Evolutionary conservation across 2,113 vertebrate genomes (phyloP).

Genomic region (Tragelaphus buxtoni): DNA sequence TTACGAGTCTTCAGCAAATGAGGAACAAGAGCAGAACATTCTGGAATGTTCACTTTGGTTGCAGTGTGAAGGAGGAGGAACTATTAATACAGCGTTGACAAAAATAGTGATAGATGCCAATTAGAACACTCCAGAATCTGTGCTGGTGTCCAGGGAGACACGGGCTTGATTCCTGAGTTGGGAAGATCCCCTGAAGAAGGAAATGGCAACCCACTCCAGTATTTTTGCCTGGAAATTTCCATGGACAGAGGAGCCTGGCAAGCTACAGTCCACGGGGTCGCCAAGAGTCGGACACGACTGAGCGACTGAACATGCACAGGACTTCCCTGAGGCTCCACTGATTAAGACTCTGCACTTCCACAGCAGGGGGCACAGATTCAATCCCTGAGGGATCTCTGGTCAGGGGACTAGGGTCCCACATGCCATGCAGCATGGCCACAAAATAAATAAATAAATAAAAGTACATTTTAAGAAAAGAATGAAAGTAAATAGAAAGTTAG

Average conservation of each 20-base stretch:
- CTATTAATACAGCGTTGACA: background rate
- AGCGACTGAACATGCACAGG: accelerated
- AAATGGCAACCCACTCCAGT: background rate
- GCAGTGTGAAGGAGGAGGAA: background rate
- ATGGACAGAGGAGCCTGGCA: background rate
- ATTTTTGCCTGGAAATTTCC: background rate
- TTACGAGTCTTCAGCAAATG: background rate
- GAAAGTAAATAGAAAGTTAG: background rate
- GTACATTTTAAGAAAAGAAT: background rate
- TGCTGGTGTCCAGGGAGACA: background rate
- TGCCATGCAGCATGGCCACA: background rate
- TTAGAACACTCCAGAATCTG: background rate
- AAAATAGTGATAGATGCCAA: background rate
- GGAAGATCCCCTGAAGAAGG: background rate
- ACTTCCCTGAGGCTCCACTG: accelerated
- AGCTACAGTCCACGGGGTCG: accelerated
- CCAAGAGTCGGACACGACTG: background rate
- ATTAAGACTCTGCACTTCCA: accelerated
- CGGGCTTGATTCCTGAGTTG: background rate
- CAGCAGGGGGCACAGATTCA: accelerated
- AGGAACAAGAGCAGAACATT: background rate
- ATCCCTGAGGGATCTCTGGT: background rate
- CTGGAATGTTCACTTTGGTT: background rate
- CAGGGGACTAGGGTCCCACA: background rate
- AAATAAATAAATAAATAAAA: background rate